Conservation (phyloP, 2,888 invertebrate genomes). For the Pseudolycoriella hygida region DNA sequence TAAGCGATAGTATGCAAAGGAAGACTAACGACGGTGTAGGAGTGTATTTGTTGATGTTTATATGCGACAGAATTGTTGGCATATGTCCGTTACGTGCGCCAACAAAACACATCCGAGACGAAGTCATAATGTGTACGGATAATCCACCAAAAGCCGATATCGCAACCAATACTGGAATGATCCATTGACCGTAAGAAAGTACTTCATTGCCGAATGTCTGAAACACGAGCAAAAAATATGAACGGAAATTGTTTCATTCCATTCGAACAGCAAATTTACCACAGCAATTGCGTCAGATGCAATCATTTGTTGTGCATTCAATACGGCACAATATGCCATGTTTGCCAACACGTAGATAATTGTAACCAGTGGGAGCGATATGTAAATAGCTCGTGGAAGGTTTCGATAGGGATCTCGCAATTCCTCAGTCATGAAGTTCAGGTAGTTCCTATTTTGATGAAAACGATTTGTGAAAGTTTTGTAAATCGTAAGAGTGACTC, state of each 20-base stretch:
- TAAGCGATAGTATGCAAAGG: conserved; percentile 64
- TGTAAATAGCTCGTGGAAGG: conserved; percentile 79
- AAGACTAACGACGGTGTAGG: conserved; percentile 70
- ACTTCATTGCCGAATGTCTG: conserved; percentile 72
- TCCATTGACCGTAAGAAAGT: conserved; percentile 53
- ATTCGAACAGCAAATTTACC: conserved; percentile 31
- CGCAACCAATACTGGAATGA: conserved; percentile 83
- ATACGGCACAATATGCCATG: conserved; percentile 71
- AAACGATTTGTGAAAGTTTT: background rate
- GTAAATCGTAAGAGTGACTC: background rate
- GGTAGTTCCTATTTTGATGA: conserved; percentile 47
- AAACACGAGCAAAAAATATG: background rate
- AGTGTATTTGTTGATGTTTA: conserved; percentile 55
- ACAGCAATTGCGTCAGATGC: conserved; percentile 92
- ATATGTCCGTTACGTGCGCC: conserved; percentile 83
- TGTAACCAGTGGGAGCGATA: conserved; percentile 78
- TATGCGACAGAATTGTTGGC: conserved; percentile 61
- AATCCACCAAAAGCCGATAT: conserved; percentile 84
- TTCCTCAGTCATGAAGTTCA: conserved; percentile 90
- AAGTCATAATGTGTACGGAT: conserved; percentile 90
- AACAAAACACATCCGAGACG: conserved; percentile 80
- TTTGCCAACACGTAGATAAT: conserved; percentile 77
- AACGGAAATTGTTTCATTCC: background rate
- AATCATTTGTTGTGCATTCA: conserved; percentile 64
- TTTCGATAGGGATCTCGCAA: conserved; percentile 70